Conservation (phyloP, 2,113 vertebrate species). For the Electrona antarctica region DNA sequence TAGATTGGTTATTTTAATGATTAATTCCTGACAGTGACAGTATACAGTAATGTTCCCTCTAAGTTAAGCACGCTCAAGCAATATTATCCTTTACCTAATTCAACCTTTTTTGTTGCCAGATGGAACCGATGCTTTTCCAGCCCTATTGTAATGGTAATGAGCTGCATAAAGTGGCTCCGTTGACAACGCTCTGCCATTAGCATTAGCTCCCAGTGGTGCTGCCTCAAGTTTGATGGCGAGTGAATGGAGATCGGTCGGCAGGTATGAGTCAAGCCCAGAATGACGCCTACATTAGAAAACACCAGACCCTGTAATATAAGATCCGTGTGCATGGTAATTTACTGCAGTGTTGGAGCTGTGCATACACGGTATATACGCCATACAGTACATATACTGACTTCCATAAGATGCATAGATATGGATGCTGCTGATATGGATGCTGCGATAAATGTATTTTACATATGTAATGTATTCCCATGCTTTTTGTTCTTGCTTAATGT, state of each 20-base stretch:
- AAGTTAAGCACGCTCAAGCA: conserved; percentile 25
- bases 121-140: conserved; percentile 24
- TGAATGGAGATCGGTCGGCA: conserved; percentile 8
- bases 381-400: not conserved
- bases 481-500: too few species aligned
- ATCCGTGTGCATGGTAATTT: not conserved
- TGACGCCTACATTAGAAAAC: not conserved
- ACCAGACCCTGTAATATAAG: not conserved
- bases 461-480: too few species aligned
- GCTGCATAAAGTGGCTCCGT: conserved; percentile 22
- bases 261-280: not conserved
- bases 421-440: too few species aligned
- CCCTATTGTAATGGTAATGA: conserved; percentile 33
- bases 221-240: conserved; percentile 5
- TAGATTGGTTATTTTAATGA: too few species aligned
- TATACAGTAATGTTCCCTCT: conserved; percentile 7
- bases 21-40: too few species aligned
- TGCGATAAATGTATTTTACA: too few species aligned
- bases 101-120: not conserved
- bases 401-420: not conserved
- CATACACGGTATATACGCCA: not conserved
- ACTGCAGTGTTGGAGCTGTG: not conserved
- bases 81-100: not conserved
- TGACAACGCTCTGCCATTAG: conserved; percentile 19
- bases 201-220: conserved; percentile 3